These are phyloP conservation scores for Tetraneura akinire DNA, from an alignment of 1,140 invertebrate species.

Conservation along the genomic window DNA sequence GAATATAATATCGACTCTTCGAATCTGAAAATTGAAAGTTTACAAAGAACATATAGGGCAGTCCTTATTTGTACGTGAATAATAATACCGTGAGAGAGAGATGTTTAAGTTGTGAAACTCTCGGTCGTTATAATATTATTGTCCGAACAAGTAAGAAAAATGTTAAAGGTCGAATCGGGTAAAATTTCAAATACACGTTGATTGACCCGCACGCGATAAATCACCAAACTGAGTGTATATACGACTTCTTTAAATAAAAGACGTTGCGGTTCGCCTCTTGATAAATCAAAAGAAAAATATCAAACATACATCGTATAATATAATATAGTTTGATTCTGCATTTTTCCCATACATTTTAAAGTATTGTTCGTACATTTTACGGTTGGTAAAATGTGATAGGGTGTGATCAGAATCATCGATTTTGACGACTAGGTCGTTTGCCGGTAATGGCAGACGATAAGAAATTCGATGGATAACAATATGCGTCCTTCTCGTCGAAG, in stretches of 20 bases:
- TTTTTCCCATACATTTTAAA: not conserved
- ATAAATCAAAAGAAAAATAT: slow-evolving; percentile 1
- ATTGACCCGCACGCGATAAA: not conserved
- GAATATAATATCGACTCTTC: no score
- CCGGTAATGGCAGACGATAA: not conserved
- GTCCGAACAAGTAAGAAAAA: not conserved
- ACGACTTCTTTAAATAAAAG: slow-evolving; percentile 2
- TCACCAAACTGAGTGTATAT: not conserved
- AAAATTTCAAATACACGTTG: not conserved
- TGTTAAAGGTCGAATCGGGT: not conserved
- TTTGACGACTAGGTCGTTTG: slow-evolving; percentile 11
- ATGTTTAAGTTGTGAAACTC: slow-evolving; percentile 3
- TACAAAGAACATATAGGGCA: not conserved
- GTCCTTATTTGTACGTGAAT: not conserved
- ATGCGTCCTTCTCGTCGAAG: not conserved
- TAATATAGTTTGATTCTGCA: not conserved
- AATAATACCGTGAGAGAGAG: no score
- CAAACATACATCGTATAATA: not conserved
- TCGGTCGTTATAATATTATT: not conserved
- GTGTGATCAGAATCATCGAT: slow-evolving; percentile 14
- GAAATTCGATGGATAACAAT: not conserved
- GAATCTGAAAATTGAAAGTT: not conserved
- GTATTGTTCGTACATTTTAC: slow-evolving; percentile 14
- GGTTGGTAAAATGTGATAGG: not conserved
- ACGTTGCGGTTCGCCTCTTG: not conserved